These are phyloP conservation scores for Eudemis profundana DNA, from an alignment of 2,888 invertebrate species.

Conservation along the genomic window DNA sequence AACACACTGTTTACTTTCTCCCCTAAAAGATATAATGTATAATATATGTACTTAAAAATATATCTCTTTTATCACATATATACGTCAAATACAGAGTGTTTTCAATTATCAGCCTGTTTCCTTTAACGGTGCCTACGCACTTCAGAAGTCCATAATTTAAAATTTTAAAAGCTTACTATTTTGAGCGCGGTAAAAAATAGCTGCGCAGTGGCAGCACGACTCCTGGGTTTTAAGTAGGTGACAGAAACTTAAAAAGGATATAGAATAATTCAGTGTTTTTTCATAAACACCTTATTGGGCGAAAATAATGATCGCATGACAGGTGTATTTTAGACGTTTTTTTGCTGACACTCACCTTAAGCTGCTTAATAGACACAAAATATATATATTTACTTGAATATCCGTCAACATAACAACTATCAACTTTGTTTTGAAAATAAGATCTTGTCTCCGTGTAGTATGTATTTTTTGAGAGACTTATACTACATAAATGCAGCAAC, in stretches of 20 bases:
- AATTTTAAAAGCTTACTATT: slow-evolving; percentile 43
- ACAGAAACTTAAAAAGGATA: slow-evolving; percentile 32
- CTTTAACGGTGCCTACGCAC: slow-evolving; percentile 37
- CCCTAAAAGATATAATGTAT: slow-evolving; percentile 7
- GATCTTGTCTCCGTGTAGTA: too few species aligned
- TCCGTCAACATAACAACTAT: too few species aligned
- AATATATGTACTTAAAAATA: background rate
- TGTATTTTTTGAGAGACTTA: too few species aligned
- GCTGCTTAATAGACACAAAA: too few species aligned
- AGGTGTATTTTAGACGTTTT: slow-evolving; percentile 21
- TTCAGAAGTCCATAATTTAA: slow-evolving; percentile 38
- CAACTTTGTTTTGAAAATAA: too few species aligned
- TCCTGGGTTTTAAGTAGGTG: slow-evolving; percentile 18
- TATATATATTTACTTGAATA: too few species aligned
- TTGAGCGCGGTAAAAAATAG: slow-evolving; percentile 41
- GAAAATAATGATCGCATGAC: slow-evolving; percentile 20
- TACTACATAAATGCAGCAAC: too few species aligned
- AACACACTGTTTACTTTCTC: background rate
- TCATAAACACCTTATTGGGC: slow-evolving; percentile 21
- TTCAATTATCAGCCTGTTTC: slow-evolving; percentile 41
- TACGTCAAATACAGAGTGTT: slow-evolving; percentile 36
- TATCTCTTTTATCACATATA: slow-evolving; percentile 19
- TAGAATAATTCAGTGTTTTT: background rate
- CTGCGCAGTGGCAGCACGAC: slow-evolving; percentile 8
- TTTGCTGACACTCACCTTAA: too few species aligned